Evolutionary conservation across 2,797 vertebrate genomes (phyloP).

Genomic region (Acanthurus leucopareius): DNA sequence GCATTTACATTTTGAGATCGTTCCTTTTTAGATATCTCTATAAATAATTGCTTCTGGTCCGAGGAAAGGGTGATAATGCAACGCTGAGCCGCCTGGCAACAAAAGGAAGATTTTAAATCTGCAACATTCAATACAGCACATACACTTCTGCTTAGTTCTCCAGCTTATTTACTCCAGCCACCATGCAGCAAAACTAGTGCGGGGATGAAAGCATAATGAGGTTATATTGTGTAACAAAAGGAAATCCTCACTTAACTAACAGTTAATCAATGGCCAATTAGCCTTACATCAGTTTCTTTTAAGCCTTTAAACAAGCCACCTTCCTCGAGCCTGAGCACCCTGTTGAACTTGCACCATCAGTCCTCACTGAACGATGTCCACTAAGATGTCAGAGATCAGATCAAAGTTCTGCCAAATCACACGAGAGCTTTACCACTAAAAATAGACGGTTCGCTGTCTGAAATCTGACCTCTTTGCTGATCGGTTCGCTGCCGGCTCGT

Average conservation of each 20-base stretch:
- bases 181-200: neutral
- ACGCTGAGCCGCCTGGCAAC: constrained; percentile 54
- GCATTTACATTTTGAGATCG: constrained; percentile 5
- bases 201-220: constrained; percentile 29
- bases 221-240: constrained; percentile 27
- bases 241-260: constrained; percentile 40
- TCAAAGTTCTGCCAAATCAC: constrained; percentile 15
- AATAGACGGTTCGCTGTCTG: constrained; percentile 30
- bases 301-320: constrained; percentile 35
- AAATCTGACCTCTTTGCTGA: constrained; percentile 60
- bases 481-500: constrained; percentile 38
- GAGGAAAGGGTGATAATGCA: constrained; percentile 34
- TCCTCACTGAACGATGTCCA: constrained; percentile 18
- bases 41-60: constrained; percentile 35
- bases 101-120: constrained; percentile 30
- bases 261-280: constrained; percentile 47
- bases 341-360: constrained; percentile 36
- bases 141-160: constrained; percentile 26
- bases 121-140: neutral
- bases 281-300: constrained; percentile 20
- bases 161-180: neutral
- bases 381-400: constrained; percentile 23
- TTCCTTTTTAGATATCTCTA: constrained; percentile 23
- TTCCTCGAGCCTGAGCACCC: constrained; percentile 40
- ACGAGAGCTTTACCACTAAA: constrained; percentile 37